Base-by-base conservation (phyloP, 2,888 invertebrate species). In the Hyposoter dolosus region DNA sequence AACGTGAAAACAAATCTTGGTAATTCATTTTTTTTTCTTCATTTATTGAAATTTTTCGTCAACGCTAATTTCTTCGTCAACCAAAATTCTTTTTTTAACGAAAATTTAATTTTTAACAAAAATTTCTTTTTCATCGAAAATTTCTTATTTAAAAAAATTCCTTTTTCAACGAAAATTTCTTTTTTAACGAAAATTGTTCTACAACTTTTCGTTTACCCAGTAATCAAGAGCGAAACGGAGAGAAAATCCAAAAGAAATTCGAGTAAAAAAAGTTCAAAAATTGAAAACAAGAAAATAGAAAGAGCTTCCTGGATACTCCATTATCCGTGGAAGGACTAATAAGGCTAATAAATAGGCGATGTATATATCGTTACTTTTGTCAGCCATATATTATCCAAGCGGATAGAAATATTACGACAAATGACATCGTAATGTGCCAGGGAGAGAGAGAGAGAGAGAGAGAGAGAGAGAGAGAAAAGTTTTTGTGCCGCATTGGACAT, bases 401-500 rank as follows among this genome's bases (percentile, higher is more conserved):
- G n/a, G 68, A 40, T 50, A 68, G 45, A 53, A 63, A 47, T 60
- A 78, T 56, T 40, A 60, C 43, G 69, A 60, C 43, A 75, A 75
- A 68, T 45, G 77, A 65, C 40, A 82, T 40, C 43, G 47, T 69
- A 75, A 82, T 74, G 60, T 32, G 72, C 63, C 19, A 45, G 40
- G 35, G 35, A 35, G n/a, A 40, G 40, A 0, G 32, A 32, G 32
- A 19, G 15, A 6, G n/a, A 2, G 53, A 0, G 19, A 53, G 19
- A 19, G 23, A 9, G 23, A 28, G 23, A 12, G 60, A 15, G 60
- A 28, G 60, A 60, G 60, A 79, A 82, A 75, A 23, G 66, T 82
- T 68, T 60, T 74, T 50, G 60, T 82, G 85, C 79, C 78, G 82
- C 82, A 85, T 82, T 47, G 82, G 53, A 79, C 75, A 76, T 76